phyloP scores from a whole-genome alignment of 2,797 vertebrate species.

The Paguma larvata region DNA sequence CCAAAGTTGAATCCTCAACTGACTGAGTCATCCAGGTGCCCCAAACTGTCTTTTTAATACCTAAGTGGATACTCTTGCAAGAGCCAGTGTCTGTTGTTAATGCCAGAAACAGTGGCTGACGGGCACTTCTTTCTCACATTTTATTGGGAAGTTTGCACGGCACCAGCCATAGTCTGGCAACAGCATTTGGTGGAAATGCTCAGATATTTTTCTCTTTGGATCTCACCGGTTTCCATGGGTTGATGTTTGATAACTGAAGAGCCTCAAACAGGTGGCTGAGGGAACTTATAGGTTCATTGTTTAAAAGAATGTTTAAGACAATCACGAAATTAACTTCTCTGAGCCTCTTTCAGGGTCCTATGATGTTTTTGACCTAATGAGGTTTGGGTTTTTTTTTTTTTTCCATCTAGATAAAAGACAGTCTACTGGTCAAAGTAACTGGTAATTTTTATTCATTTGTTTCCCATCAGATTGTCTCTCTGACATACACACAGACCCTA shows the following conservation, averaged over 20 bases:
- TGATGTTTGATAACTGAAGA: neutral
- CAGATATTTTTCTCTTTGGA: neutral
- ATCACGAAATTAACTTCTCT: neutral
- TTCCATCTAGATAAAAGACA: constrained; percentile 21
- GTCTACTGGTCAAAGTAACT: neutral
- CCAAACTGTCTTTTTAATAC: neutral
- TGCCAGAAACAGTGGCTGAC: neutral
- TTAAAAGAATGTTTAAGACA: neutral
- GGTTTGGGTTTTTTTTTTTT: neutral
- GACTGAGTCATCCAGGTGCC: too few relatives aligned
- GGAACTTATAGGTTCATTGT: neutral
- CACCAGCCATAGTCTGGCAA: neutral
- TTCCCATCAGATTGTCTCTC: constrained; percentile 20
- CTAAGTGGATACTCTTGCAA: fast-evolving
- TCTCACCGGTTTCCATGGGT: neutral
- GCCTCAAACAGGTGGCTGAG: neutral
- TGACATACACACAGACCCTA: neutral
- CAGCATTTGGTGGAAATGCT: neutral
- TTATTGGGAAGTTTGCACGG: neutral
- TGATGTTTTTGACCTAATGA: neutral
- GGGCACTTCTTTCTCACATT: neutral
- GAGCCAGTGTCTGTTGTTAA: neutral
- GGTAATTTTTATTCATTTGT: constrained; percentile 23
- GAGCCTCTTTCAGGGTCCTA: neutral
- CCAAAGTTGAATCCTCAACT: too few relatives aligned